Percentiles rank a stretch among this genome's conserved stretches.
phyloP scores from a whole-genome alignment of 2,113 vertebrate genomes.

The Cnemophilus loriae region DNA sequence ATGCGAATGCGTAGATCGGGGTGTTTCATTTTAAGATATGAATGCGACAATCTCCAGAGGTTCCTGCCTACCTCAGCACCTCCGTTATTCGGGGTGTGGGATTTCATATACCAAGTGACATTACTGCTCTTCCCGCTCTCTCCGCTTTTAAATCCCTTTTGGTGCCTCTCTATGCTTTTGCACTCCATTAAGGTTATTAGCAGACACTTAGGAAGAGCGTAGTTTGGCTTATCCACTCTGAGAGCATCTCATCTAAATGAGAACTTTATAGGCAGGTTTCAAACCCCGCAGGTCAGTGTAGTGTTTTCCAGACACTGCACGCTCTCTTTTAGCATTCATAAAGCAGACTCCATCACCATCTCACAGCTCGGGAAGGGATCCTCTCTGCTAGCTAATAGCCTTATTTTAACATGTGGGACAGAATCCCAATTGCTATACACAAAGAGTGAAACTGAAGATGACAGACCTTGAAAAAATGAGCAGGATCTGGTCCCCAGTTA shows the following conservation, averaged over 20 bases:
- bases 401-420: not conserved
- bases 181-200: constrained; percentile 48
- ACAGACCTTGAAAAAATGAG: not conserved
- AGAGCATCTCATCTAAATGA: constrained; percentile 17
- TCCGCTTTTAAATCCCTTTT: not conserved
- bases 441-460: not conserved
- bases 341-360: not conserved
- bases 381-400: not conserved
- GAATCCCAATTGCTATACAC: not conserved
- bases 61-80: not conserved
- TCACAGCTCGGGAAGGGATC: not conserved
- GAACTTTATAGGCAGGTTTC: constrained; percentile 5
- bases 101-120: not conserved
- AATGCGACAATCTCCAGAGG: not conserved
- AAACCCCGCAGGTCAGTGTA: not conserved
- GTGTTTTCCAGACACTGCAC: not conserved
- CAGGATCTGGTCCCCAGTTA: not conserved
- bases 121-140: not conserved
- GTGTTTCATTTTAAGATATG: not conserved
- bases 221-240: not conserved
- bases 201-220: not conserved
- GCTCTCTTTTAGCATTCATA: not conserved
- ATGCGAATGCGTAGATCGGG: accelerated
- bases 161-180: not conserved
- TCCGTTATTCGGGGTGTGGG: not conserved